phyloP scores from a whole-genome alignment of 2,888 invertebrate genomes.

The Quadroppia sp. region DNA sequence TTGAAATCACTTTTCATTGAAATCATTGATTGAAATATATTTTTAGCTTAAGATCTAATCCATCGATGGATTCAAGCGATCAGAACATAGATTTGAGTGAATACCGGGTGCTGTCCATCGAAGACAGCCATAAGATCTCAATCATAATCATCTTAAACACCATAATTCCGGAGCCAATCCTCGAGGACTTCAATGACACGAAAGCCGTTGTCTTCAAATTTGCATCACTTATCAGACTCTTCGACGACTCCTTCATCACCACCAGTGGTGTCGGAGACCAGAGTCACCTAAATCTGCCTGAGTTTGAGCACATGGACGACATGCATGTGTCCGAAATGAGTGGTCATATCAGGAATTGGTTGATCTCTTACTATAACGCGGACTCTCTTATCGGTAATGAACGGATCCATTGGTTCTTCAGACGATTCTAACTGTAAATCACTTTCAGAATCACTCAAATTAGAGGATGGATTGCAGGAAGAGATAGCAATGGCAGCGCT shows the following conservation, averaged over 20 bases:
- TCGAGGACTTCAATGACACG: not conserved
- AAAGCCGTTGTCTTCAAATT: not conserved
- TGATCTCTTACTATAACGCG: constrained; percentile 30
- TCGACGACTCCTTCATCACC: constrained; percentile 26
- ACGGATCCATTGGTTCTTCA: not conserved
- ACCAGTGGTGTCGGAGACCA: not conserved
- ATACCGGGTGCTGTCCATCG: not conserved
- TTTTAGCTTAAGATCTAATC: not conserved
- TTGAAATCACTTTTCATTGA: too few relatives aligned
- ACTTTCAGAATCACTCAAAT: not conserved
- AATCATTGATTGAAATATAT: too few relatives aligned
- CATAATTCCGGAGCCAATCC: not conserved
- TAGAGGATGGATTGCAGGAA: constrained; percentile 7
- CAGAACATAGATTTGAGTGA: constrained; percentile 6
- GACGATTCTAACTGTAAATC: not conserved
- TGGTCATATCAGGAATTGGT: constrained; percentile 34
- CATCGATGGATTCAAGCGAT: not conserved
- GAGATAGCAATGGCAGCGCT: constrained; percentile 21
- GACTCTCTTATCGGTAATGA: constrained; percentile 33
- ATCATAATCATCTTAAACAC: not conserved
- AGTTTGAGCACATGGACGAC: not conserved
- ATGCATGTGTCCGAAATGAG: not conserved
- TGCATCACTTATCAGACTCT: constrained; percentile 4
- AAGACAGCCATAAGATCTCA: constrained; percentile 8
- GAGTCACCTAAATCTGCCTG: not conserved